Evolutionary conservation across 2,888 invertebrate species (phyloP).

Genomic region (Onthophagus sagittarius): DNA sequence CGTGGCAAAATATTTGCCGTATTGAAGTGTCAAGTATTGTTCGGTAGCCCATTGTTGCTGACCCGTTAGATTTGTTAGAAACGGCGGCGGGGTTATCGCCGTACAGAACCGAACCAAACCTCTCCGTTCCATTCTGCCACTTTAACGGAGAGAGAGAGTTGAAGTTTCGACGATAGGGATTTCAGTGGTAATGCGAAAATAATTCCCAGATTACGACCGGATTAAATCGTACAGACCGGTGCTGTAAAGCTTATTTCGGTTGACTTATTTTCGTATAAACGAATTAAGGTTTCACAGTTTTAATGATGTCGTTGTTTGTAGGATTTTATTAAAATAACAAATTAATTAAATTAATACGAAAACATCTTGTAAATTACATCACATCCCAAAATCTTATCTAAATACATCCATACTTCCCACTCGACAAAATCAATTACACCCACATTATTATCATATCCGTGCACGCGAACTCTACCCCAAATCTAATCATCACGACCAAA

Average conservation of each 20-base stretch:
- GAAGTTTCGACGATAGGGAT: constrained; percentile 24
- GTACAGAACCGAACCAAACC: constrained; percentile 17
- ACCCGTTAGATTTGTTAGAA: constrained; percentile 46
- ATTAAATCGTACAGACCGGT: not conserved
- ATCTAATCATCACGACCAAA: not conserved
- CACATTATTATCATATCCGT: not conserved
- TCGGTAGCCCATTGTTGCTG: constrained; percentile 41
- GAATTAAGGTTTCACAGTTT: not conserved
- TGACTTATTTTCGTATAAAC: not conserved
- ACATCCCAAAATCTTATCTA: not conserved
- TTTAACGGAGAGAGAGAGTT: not conserved
- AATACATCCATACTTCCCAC: not conserved
- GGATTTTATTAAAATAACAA: no score
- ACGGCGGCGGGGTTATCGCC: constrained; percentile 21
- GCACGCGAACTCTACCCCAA: not conserved
- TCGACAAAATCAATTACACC: not conserved
- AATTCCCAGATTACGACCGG: constrained; percentile 28
- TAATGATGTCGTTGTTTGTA: not conserved
- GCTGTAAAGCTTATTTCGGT: constrained; percentile 1
- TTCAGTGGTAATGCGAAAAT: constrained; percentile 38
- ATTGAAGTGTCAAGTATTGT: constrained; percentile 51
- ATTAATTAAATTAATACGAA: no score
- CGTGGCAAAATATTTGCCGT: constrained; percentile 49
- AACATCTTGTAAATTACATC: not conserved
- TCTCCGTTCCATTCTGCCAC: not conserved